Evolutionary conservation across 2,797 vertebrate species (phyloP), one percentile per base, ranked within the genome.

Genomic region (Apogon talboti): DNA sequence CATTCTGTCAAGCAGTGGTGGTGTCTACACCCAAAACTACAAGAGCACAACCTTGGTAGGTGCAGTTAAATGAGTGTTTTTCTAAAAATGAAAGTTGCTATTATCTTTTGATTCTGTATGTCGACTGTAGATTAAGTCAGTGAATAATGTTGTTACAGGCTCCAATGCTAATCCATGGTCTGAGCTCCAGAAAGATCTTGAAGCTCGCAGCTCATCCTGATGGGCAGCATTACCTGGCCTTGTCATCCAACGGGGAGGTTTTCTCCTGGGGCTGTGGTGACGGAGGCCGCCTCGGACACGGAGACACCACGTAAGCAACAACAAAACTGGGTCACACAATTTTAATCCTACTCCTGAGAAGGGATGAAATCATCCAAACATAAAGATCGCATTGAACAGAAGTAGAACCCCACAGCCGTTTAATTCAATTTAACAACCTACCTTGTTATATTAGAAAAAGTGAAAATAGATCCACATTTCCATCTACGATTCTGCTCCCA

Each of bases 261-360:
- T 99, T 96, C 80, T 98, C 98, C 54, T 99, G 98, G 98, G 98
- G 98, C 48, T 99, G 96, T 48, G 98, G 98, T 28, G 98, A 99
- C 37, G 96, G 98, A 12, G 98, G 98, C n/a, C 94, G 98, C 52
- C 94, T 99, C 11, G 98, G 98, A 83, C 98, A 99, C 2, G 98
- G 98, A 53, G 98, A 99, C 88, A 96, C 96, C 3, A 95, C 96
- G 98, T 99, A 95, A 66, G 96, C 74, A 46, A 18, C 28, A 6
- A 9, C 10, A 42, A 0, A 18, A 28, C 9, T 28, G 19, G 44
- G 9, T 5, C 44, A 10, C n/a, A 19, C 1, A 35, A 8, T 35
- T 35, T 35, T 35, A 35, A 35, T 10, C 33, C 9, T 10, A 9
- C 9, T 8, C 33, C 33, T 35, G 3, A 35, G 8, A 35, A 21